Evolutionary conservation across 2,888 invertebrate species (phyloP), one percentile per base, ranked within the genome.

Genomic region (Diloba caeruleocephala): DNA sequence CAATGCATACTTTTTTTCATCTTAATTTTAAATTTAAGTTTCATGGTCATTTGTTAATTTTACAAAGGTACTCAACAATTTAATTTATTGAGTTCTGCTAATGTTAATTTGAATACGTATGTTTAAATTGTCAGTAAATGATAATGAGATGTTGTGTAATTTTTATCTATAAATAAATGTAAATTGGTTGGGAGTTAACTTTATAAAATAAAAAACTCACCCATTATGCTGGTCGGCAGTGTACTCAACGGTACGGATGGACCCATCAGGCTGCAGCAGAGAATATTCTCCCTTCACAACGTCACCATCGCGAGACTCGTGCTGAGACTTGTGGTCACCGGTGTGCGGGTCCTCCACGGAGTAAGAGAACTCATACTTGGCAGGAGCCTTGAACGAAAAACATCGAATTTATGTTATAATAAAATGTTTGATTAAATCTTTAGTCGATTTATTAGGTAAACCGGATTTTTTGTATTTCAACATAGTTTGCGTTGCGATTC

Each of bases 281-380:
- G 94, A 90, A 84, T 94, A 94, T 71, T 94, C 86, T 42, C 94
- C 94, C 72, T 90, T 93, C 44, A 92, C 92, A 10, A 91, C 86
- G 28, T 90, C 92, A n/a, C 92, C 92, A n/a, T 93, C 89, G 31
- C 92, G 85, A 62, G 74, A 78, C 76, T 93, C 92, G 63, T 86
- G 91, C 61, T 92, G 92, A 5, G 91, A 90, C 78, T 93, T 93
- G 80, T 94, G 92, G 79, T 95, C 95, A 1, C 94, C 94, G 51
- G 94, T 95, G 74, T 94, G 92, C 14, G 93, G 92, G 72, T 95
- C 95, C 48, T 92, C 88, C 26, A 95, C 94, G 57, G 94, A 94
- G 81, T 95, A 95, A 32, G 94, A 94, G 83, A 93, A 94, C 69
- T 94, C 94, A 79, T 95, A 95, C 71, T 94, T 94, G 1, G 94